Conservation (phyloP, 2,888 invertebrate genomes). For the Agelastica alni region DNA sequence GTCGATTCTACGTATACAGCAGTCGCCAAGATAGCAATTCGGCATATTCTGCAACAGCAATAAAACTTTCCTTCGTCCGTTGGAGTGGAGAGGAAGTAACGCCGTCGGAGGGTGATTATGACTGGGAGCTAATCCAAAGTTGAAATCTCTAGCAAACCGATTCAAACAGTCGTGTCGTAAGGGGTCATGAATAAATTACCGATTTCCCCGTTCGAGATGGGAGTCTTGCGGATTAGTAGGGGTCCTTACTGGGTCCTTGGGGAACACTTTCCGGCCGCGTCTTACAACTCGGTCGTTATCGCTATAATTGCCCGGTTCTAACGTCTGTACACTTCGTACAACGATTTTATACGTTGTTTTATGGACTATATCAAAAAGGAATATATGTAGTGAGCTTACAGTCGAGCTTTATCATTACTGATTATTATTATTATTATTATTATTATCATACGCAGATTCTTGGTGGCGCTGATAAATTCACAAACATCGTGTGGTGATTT, state of each 20-base stretch:
- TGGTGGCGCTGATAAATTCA: too few species aligned
- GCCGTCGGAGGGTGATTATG: constrained; percentile 45
- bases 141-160: constrained; percentile 55
- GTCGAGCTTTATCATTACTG: constrained; percentile 7
- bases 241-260: constrained; percentile 49
- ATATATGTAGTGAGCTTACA: constrained; percentile 31
- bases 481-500: too few species aligned
- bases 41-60: constrained; percentile 30
- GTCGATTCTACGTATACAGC: constrained; percentile 15
- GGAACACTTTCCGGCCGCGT: constrained; percentile 54
- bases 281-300: constrained; percentile 49
- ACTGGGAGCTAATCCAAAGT: constrained; percentile 54
- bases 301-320: constrained; percentile 28
- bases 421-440: background rate
- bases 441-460: too few species aligned
- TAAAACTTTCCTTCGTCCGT: constrained; percentile 37
- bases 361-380: constrained; percentile 12
- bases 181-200: constrained; percentile 56
- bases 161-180: constrained; percentile 54
- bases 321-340: constrained; percentile 1
- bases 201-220: constrained; percentile 47
- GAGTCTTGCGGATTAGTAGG: constrained; percentile 53
- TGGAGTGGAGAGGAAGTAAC: constrained; percentile 34
- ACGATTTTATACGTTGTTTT: constrained; percentile 15
- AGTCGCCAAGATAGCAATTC: constrained; percentile 29